Evolutionary conservation across 2,797 vertebrate species (phyloP).

Genomic region (Microhierax caerulescens): DNA sequence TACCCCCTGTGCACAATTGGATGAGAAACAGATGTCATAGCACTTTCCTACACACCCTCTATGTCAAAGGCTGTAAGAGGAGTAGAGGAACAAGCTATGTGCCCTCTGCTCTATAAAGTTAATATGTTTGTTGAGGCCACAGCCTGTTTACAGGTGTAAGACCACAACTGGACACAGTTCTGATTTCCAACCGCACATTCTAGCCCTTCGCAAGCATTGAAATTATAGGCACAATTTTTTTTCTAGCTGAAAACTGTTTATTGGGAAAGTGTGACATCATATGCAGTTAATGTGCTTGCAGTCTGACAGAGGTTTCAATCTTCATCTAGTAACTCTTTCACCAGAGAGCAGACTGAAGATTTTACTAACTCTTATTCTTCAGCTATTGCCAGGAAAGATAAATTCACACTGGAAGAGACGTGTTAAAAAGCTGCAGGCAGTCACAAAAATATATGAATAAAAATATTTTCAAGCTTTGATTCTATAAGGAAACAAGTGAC

Average conservation of each 20-base stretch:
- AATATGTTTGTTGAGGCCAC: neutral
- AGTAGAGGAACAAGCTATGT: neutral
- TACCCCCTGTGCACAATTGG: neutral
- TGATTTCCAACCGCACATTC: neutral
- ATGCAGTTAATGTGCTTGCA: neutral
- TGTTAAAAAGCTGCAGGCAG: neutral
- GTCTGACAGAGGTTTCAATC: neutral
- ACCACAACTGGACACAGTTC: neutral
- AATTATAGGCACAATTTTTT: neutral
- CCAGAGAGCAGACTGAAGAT: neutral
- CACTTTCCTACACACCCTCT: neutral
- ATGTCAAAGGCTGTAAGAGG: neutral
- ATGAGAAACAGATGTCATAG: conserved; percentile 27
- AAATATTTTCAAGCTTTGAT: neutral
- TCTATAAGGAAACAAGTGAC: neutral
- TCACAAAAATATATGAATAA: neutral
- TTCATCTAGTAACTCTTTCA: neutral
- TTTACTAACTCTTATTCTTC: neutral
- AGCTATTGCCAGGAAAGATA: neutral
- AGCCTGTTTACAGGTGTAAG: neutral
- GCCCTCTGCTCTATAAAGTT: neutral
- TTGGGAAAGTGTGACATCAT: neutral
- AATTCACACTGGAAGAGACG: neutral
- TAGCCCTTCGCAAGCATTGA: neutral
- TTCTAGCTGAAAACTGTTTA: neutral